Percentiles rank a stretch among this genome's conserved stretches.
phyloP scores from a whole-genome alignment of 2,113 vertebrate genomes.

The Sakesphorus luctuosus region DNA sequence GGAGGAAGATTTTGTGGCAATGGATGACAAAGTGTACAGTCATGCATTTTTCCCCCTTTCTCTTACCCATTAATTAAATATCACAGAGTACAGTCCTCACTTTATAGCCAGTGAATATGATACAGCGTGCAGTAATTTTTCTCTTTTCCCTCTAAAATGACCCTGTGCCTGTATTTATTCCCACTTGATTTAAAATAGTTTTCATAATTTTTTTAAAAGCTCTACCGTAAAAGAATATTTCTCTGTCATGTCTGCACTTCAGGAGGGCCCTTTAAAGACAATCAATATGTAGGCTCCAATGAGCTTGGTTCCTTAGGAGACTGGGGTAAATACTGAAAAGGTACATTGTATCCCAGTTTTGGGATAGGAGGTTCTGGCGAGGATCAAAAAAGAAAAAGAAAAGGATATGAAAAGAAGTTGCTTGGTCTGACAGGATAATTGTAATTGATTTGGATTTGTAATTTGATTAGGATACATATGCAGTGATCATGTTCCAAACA shows the following conservation, averaged over 20 bases:
- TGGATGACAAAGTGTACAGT: neutral
- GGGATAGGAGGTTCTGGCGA: neutral
- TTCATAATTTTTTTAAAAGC: neutral
- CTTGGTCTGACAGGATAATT: neutral
- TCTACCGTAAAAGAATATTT: neutral
- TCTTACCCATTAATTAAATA: neutral
- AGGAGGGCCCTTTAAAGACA: neutral
- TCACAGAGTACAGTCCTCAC: neutral
- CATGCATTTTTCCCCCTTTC: neutral
- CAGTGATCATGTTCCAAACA: fast-evolving
- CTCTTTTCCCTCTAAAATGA: neutral
- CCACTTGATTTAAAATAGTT: neutral
- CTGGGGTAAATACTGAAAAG: neutral
- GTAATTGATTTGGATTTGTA: neutral
- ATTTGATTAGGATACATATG: neutral
- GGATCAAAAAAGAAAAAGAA: neutral
- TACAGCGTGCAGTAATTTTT: neutral
- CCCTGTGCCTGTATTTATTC: neutral
- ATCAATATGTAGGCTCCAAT: neutral
- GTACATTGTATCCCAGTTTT: neutral
- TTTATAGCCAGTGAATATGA: neutral
- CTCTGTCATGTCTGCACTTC: neutral
- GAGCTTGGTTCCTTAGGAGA: neutral
- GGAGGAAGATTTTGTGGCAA: conserved; percentile 15
- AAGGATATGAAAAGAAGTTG: neutral